These are phyloP conservation scores for Dasysyrphus tricinctus DNA, from an alignment of 2,888 invertebrate genomes.

Conservation along the genomic window DNA sequence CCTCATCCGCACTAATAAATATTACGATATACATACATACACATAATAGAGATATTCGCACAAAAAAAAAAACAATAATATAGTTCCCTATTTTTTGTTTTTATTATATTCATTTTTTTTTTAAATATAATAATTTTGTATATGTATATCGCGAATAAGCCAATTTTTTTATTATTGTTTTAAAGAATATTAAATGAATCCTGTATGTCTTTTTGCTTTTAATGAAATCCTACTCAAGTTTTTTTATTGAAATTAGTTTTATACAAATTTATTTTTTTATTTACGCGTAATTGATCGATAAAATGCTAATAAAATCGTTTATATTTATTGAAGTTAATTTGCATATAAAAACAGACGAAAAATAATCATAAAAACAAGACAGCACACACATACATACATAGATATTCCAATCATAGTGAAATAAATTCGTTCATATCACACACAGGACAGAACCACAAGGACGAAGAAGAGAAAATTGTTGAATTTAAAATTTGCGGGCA, in stretches of 20 bases:
- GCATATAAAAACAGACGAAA: conserved; percentile 35
- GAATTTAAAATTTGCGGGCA: conserved; percentile 29
- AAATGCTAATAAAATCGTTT: conserved; percentile 41
- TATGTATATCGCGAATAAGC: conserved; percentile 41
- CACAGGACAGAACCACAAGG: background rate
- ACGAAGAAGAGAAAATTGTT: background rate
- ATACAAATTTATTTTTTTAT: conserved; percentile 21
- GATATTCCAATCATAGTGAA: background rate
- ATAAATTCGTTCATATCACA: conserved; percentile 3
- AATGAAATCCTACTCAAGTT: background rate
- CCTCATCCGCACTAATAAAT: conserved; percentile 97
- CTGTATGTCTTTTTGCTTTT: background rate
- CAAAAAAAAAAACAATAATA: conserved; percentile 21
- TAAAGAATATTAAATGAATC: conserved; percentile 24
- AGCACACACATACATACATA: background rate
- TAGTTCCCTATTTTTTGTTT: conserved; percentile 53
- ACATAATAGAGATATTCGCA: conserved; percentile 72
- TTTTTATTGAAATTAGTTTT: conserved; percentile 18
- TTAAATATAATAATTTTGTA: conserved; percentile 15
- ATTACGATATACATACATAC: conserved; percentile 77
- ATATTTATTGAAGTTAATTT: conserved; percentile 66
- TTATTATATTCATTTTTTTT: conserved; percentile 7
- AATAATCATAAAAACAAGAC: background rate
- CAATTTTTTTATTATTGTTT: conserved; percentile 72
- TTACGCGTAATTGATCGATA: conserved; percentile 41